Evolutionary conservation across 2,113 vertebrate genomes (phyloP), one percentile per base, ranked within the genome.

Genomic region (Gnathonemus echidnorhynchus): DNA sequence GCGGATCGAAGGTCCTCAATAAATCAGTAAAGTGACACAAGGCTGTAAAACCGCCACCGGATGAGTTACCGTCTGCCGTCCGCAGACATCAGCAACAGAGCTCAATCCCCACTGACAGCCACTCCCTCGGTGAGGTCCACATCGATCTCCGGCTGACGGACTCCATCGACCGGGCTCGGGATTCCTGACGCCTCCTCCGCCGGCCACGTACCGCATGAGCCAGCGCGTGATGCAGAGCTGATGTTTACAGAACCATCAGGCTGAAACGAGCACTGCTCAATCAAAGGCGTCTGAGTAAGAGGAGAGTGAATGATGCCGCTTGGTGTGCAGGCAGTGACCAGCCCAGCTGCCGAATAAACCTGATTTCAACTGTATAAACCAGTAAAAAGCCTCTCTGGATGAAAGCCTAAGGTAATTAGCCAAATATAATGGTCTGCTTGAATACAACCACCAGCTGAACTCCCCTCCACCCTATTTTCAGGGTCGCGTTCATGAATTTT

Each of bases 1-100:
- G 58, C 15, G 31, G 91, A 88, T 93, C 91, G 91, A 91, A 91
- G 92, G 90, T 91, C 85, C 77, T 13, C 84, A 52, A 62, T 48
- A n/a, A 50, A 42, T 91, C 21, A 62, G 52, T 39, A 49, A 19
- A 91, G 90, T 87, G 88, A 90, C 48, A 48, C 5, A 5, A 39
- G 19, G 1, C 53, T 24, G 87, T 88, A 13, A 45, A 88, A 27
- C n/a, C 1, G 56, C n/a, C 21, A 42, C 0, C 62, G 21, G 35
- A 11, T 53, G 35, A 42, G 21, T 31, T 15, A 70, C 45, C 4
- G 7, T 9, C 50, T 39, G 17, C 19, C 15, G 21, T 17, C 39
- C 56, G 21, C 15, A 88, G 31, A 17, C 42, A 58, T 88, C 19
- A 17, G 62, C 42, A 24, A 35, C 62, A 50, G 31, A 49, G 4